These are phyloP conservation scores for Miniopterus natalensis DNA, from an alignment of 2,113 vertebrate genomes.

Conservation along the genomic window DNA sequence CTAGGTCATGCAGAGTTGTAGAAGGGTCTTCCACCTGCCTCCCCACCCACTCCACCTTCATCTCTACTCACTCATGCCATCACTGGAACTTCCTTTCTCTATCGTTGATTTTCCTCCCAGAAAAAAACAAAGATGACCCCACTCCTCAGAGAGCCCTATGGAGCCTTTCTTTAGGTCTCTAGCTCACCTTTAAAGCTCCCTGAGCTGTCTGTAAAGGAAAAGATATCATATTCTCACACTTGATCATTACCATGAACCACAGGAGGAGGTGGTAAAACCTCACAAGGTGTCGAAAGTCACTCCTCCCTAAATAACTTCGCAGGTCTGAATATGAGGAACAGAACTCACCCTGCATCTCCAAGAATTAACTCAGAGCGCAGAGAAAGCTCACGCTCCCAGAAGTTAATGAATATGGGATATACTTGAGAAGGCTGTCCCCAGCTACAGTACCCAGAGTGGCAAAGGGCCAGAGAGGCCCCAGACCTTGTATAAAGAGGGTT, in stretches of 20 bases:
- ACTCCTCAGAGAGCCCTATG: neutral
- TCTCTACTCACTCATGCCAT: neutral
- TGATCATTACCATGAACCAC: neutral
- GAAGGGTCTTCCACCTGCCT: neutral
- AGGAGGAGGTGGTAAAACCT: conserved; percentile 6
- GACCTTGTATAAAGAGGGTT: accelerated
- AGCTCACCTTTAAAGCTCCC: neutral
- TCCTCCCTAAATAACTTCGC: neutral
- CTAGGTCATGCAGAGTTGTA: neutral
- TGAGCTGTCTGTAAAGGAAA: neutral
- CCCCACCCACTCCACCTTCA: neutral
- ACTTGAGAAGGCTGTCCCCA: neutral
- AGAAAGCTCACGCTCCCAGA: neutral
- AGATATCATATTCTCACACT: neutral
- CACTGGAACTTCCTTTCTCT: neutral
- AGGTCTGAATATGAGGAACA: neutral
- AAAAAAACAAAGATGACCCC: neutral
- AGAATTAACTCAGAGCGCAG: neutral
- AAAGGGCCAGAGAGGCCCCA: neutral
- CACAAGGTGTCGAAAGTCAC: neutral
- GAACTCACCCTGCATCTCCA: neutral
- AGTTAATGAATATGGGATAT: neutral
- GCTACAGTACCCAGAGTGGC: neutral
- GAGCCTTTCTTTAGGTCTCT: neutral
- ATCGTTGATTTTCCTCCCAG: conserved; percentile 1